Base-by-base conservation (phyloP, 2,797 vertebrate genomes). In the Falco novaeseelandiae region DNA sequence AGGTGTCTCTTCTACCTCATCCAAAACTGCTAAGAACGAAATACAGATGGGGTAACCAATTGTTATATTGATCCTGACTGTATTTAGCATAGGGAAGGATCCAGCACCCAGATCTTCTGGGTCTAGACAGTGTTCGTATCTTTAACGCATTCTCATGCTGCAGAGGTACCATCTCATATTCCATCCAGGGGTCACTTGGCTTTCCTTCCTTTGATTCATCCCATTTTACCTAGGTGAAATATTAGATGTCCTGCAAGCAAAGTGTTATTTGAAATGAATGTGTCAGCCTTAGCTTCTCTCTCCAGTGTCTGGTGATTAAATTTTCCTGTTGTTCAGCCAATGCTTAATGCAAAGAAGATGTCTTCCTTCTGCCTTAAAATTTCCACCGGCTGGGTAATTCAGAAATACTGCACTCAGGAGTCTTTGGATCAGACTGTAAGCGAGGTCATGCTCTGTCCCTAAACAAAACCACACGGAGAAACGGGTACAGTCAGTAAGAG, bases 261-360 rank as follows among this genome's bases (percentile, higher is more conserved):
- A 77, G 7, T 22, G 15, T 34, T 46, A 22, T 8, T 34, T 67
- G 21, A 27, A 76, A 58, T 2, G 1, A 30, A 23, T 54, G 4
- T 29, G 7, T 58, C 23, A 66, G 2, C 13, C 48, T 32, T 71
- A 67, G 12, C 10, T 59, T 81, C 10, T 25, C 25, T 44, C 34
- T 83, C 76, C 74, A 18, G 6, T 19, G 5, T 59, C 63, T 55
- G 34, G 73, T 9, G 44, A 54, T 18, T 7, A 30, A 8, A 2
- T 0, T 7, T 36, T 85, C 62, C 58, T n/a, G 32, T 62, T 38
- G 30, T 23, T 29, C 29, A 71, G 34, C 2, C 27, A 40, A 9
- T 29, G 22, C 30, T 79, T 67, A 40, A 27, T 25, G 30, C 12
- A 92, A 54, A 61, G 29, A 52, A 1, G 1, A 8, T 0, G 0